A percentile compares a stretch with the other conserved stretches of the same genome.
phyloP scores from a whole-genome alignment of 2,113 vertebrate species.

The Pollachius pollachius region DNA sequence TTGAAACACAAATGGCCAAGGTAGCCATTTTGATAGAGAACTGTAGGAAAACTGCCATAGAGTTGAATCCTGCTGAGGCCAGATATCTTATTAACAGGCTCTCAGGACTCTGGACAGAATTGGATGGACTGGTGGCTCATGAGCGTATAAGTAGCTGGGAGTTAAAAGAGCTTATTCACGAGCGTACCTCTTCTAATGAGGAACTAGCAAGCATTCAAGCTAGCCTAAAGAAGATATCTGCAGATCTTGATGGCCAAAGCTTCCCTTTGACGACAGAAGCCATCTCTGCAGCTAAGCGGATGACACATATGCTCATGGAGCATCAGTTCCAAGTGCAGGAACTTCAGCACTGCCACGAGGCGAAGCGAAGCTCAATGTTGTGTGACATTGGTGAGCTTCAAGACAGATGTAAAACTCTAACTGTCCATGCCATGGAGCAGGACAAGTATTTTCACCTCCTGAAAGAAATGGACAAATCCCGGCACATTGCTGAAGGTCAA shows the following conservation, averaged over 20 bases:
- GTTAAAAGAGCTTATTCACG: slow-evolving; percentile 72
- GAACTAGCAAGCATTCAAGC: slow-evolving; percentile 64
- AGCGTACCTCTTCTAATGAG: slow-evolving; percentile 69
- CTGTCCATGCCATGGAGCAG: slow-evolving; percentile 58
- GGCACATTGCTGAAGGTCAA: slow-evolving; percentile 64
- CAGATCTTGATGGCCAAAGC: slow-evolving; percentile 39
- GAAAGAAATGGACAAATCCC: slow-evolving; percentile 67
- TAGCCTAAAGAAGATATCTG: slow-evolving; percentile 64
- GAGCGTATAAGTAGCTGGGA: slow-evolving; percentile 71
- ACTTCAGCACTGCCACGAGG: slow-evolving; percentile 56
- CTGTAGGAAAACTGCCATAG: slow-evolving; percentile 48
- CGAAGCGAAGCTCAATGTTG: slow-evolving; percentile 53
- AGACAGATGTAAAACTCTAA: slow-evolving; percentile 63
- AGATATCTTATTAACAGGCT: slow-evolving; percentile 80
- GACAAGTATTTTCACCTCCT: slow-evolving; percentile 67
- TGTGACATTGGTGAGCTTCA: slow-evolving; percentile 65
- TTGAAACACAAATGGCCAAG: slow-evolving; percentile 61
- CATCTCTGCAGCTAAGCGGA: slow-evolving; percentile 19
- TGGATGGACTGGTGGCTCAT: slow-evolving; percentile 70
- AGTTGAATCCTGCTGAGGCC: slow-evolving; percentile 80
- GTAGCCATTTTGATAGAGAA: slow-evolving; percentile 66
- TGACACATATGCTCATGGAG: slow-evolving; percentile 60
- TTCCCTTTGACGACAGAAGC: slow-evolving; percentile 61
- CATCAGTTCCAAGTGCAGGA: slow-evolving; percentile 65
- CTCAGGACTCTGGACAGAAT: slow-evolving; percentile 74